Evolutionary conservation across 2,888 invertebrate genomes (phyloP), one percentile per base, ranked within the genome.

Genomic region (Cephus sareptanus): DNA sequence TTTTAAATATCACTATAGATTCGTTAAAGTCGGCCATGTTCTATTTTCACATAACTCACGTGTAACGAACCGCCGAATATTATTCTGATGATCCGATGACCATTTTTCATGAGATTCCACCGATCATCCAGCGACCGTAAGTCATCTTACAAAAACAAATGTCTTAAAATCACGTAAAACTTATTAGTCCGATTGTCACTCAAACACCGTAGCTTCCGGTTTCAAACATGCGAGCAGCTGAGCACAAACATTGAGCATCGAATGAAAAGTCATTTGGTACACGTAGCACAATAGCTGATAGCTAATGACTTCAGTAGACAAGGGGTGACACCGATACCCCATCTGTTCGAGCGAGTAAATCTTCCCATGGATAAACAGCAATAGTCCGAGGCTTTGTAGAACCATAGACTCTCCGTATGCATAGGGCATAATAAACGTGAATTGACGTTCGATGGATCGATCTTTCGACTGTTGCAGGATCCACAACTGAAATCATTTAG

Each of bases 301-400:
- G 85, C 87, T 87, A 87, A 87, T 87, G 87, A 87, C 86, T 86
- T 79, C 80, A 81, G 84, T 83, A 87, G 85, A 87, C 87, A 87
- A 86, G 87, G 86, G 86, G 83, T 84, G 84, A 85, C 86, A 83
- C 83, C 81, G 80, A 85, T 84, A 83, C 69, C 84, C 86, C 87
- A 87, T 87, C 86, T 87, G 87, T 87, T 85, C 86, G 81, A 79
- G 80, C 79, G 81, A 82, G 79, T 82, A 83, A 86, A 86, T 85
- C 85, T 87, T 87, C 87, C 87, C 87, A 87, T 87, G 85, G 80
- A 78, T 31, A 71, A 71, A 71, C 71, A 71, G 56, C 56, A 15
- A 56, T 56, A 56, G 23, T 56, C 23, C 56, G 23, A 56, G 56
- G 56, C 56, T 56, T 15, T 23, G 23, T 56, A 56, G 23, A 56